Evolutionary conservation across 2,888 invertebrate genomes (phyloP), one percentile per base, ranked within the genome.

Genomic region (Quadroppia sp.): DNA sequence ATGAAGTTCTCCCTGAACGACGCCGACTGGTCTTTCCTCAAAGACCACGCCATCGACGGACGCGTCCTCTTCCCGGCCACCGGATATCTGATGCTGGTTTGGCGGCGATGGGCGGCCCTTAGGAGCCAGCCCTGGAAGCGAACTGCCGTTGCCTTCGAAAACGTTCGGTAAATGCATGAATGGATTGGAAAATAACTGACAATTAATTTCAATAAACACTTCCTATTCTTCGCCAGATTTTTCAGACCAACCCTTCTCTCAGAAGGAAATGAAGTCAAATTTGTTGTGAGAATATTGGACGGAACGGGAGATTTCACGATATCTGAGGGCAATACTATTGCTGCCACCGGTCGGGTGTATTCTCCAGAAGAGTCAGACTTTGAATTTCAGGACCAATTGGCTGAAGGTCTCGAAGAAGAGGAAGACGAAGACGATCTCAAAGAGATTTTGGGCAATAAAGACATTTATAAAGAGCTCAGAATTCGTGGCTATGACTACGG

Each of bases 401-500:
- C n/a, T 2, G 23, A 50, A 6, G 20, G 15, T 3, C 3, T 50
- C 36, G 36, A 36, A 7, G 36, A 36, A 9, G 36, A 36, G 36
- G 36, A 36, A 36, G 36, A 36, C 36, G 36, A 36, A 9, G 36
- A 36, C 36, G 36, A 36, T 9, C 36, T 36, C 36, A 36, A 36
- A 36, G 50, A 50, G 20, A 50, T 50, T 50, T 36, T 74, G 50
- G 78, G 77, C 20, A 77, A 78, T 6, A 76, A 79, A 71, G 93
- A 94, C 81, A 84, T 92, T 20, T 94, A 94, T 85, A 93, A 93
- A 81, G 93, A 93, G 82, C 84, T 94, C 74, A 86, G 89, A 73
- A 85, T 94, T 53, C 87, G 93, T 78, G 94, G 94, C 0, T 94
- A 94, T 83, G 90, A 92, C 81, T 94, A 94, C 81, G 83, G 84